Conservation (phyloP, 2,113 vertebrate species). For the Corythornis cristatus region DNA sequence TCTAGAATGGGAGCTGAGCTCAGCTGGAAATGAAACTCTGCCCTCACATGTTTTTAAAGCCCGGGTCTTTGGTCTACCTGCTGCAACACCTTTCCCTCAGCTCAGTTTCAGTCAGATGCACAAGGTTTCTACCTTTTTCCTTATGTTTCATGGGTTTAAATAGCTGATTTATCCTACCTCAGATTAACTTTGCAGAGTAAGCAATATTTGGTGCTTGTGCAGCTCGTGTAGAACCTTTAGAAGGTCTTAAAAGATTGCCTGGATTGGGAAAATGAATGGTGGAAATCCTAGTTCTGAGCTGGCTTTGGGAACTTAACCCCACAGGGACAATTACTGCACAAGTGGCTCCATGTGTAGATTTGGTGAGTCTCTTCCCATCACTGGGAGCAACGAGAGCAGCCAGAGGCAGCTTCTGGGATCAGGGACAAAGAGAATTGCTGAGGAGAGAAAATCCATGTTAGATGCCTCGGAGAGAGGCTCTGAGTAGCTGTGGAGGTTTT, state of each 20-base stretch:
- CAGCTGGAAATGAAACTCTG: neutral
- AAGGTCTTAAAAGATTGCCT: neutral
- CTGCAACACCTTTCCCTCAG: neutral
- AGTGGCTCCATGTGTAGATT: rapidly evolving
- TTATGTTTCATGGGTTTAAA: neutral
- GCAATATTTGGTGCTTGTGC: neutral
- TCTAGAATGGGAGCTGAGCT: neutral
- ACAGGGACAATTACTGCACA: rapidly evolving
- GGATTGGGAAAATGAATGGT: neutral
- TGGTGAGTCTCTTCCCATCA: neutral
- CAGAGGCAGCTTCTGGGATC: neutral
- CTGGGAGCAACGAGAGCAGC: neutral
- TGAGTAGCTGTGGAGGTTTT: neutral
- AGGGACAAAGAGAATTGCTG: neutral
- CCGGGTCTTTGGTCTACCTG: neutral
- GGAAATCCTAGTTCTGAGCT: neutral
- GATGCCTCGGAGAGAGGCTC: neutral
- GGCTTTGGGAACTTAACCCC: neutral
- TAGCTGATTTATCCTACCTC: neutral
- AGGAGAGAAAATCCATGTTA: neutral
- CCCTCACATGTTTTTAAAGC: neutral
- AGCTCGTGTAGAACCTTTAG: neutral
- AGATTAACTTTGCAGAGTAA: neutral
- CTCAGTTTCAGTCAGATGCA: neutral
- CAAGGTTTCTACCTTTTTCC: neutral